Percentiles rank a stretch among this genome's conserved stretches.
phyloP scores from a whole-genome alignment of 1,140 invertebrate genomes.

The Trichomalopsis sarcophagae region DNA sequence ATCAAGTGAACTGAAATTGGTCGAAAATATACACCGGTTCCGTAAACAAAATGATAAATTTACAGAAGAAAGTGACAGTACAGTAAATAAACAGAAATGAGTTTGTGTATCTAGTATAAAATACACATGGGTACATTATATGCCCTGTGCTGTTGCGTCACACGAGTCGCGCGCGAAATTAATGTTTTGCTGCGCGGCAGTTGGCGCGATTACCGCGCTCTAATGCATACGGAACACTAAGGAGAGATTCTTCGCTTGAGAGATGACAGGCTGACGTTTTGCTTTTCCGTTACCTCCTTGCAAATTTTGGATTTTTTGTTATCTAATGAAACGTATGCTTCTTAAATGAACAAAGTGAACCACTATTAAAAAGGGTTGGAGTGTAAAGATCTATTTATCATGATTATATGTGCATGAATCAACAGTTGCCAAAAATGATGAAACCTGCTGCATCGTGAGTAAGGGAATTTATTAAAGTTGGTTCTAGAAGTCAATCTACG shows the following conservation, averaged over 20 bases:
- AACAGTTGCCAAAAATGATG: background rate
- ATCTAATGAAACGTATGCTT: no score
- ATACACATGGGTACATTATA: background rate
- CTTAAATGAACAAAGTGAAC: no score
- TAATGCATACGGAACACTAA: constrained; percentile 16
- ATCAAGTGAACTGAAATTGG: background rate
- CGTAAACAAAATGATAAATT: background rate
- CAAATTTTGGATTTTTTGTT: no score
- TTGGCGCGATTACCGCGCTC: background rate
- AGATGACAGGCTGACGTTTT: constrained; percentile 32
- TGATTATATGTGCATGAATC: no score
- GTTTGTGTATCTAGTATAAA: background rate
- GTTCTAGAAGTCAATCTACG: background rate
- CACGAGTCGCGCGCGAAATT: constrained; percentile 29
- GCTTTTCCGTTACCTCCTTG: background rate
- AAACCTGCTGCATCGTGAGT: constrained; percentile 11
- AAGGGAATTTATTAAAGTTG: background rate
- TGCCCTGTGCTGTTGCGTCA: background rate
- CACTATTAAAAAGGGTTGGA: no score
- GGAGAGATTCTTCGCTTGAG: constrained; percentile 14
- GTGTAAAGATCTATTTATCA: no score
- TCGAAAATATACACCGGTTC: background rate
- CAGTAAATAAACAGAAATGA: background rate
- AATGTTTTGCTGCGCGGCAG: constrained; percentile 42
- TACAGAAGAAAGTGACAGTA: background rate